Evolutionary conservation across 2,113 vertebrate genomes (phyloP).

Genomic region (Coracopsis vasa): DNA sequence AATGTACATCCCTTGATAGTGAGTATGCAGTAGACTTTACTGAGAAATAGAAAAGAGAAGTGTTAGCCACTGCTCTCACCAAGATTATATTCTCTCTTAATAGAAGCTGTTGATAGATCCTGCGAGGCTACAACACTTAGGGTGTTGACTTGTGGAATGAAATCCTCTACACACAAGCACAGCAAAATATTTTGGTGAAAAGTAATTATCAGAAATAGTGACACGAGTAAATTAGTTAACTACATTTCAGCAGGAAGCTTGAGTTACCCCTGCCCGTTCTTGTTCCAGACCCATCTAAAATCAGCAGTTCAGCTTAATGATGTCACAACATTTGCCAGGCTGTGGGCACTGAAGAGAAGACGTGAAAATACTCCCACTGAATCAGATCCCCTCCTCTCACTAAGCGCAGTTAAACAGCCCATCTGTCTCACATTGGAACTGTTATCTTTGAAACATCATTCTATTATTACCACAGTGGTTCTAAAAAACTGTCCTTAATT

Average conservation of each 20-base stretch:
- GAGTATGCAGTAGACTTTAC: conserved; percentile 73
- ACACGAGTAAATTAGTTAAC: conserved; percentile 79
- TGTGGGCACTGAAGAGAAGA: conserved; percentile 76
- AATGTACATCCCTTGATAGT: conserved; percentile 64
- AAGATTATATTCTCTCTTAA: conserved; percentile 79
- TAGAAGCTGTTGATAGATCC: conserved; percentile 82
- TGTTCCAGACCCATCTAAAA: conserved; percentile 77
- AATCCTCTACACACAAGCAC: conserved; percentile 80
- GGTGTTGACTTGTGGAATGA: conserved; percentile 83
- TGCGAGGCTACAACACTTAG: conserved; percentile 74
- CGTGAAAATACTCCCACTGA: conserved; percentile 68
- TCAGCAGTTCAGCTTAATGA: conserved; percentile 79
- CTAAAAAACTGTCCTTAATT: conserved; percentile 73
- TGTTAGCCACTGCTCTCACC: conserved; percentile 75
- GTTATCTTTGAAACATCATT: conserved; percentile 77
- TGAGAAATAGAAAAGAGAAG: conserved; percentile 77
- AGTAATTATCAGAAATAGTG: conserved; percentile 85
- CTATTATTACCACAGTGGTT: conserved; percentile 74
- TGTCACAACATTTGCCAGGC: conserved; percentile 82
- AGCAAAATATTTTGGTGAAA: conserved; percentile 90
- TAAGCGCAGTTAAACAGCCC: conserved; percentile 78
- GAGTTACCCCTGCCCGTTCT: conserved; percentile 77
- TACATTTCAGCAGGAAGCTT: conserved; percentile 75
- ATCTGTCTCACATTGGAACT: conserved; percentile 80
- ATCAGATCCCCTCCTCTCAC: conserved; percentile 68